Evolutionary conservation across 2,888 invertebrate species (phyloP), one percentile per base, ranked within the genome.

Genomic region (Caradrina kadenii): DNA sequence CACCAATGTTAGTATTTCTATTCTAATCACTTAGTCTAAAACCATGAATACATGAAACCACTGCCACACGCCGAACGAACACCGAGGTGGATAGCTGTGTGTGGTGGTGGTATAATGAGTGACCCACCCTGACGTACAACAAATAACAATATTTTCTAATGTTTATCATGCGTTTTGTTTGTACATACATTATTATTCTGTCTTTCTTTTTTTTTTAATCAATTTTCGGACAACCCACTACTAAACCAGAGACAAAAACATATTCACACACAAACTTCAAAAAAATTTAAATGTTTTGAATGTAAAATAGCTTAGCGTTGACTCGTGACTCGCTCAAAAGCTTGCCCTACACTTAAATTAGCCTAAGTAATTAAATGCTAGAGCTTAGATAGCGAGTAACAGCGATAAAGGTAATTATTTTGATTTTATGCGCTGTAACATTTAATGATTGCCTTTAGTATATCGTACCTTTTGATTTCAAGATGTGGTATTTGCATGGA

Each of bases 371-470:
- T 84, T 86, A 84, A 84, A 82, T 76, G 75, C 45, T 68, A 65
- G 59, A 65, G 64, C 53, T 61, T 50, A 73, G 83, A 73, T 80
- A 75, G 73, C 69, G 39, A 72, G 70, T 59, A 61, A 76, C 58
- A 67, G 67, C 67, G 81, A 78, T 85, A 85, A 83, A 72, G 67
- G 73, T 75, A 83, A 83, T 85, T 80, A 85, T 85, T 78, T 83
- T 83, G 68, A 83, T 83, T 75, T 75, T 75, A 74, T 67, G 58
- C 69, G 67, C 72, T 74, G 72, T 72, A 69, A 65, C 42, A 69
- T 69, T 73, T 59, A 65, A 50, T 70, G 54, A 63, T 63, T 53
- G 53, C 73, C 53, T 78, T 81, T 78, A 78, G 72, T 66, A 77
- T 65, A 81, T 66, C 78, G 73, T 78, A 56, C 19, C 26, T 49